Evolutionary conservation across 2,888 invertebrate species (phyloP), one percentile per base, ranked within the genome.

Genomic region (Pelosia muscerda): DNA sequence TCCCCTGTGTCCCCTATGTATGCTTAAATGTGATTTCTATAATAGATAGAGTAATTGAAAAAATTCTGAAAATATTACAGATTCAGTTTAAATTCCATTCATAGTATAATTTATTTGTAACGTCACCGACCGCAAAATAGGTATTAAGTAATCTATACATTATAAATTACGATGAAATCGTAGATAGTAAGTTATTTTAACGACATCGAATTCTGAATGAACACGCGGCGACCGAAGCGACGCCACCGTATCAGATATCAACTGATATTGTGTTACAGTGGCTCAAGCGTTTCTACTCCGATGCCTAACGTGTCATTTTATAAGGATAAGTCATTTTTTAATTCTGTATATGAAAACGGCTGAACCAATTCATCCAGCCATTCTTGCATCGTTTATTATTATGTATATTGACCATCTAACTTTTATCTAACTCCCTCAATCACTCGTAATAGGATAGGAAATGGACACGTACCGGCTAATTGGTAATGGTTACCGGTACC

Each of bases 111-210:
- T 28, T 28, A 22, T 49, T 25, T 19, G 13, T 59, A 34, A 34
- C 11, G 34, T 59, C 34, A 26, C 75, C 71, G 78, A 68, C 75
- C 65, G 74, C 22, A 3, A 34, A 34, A 23, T 38, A 23, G 23
- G 34, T 59, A 34, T 59, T 59, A 59, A 38, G 13, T 59, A 34
- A 13, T 34, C 8, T 22, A 26, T 19, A 23, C 15, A 59, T 34
- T 68, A 72, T 65, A 67, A 59, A 59, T 38, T 70, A n/a, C 64
- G 42, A 56, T 65, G 68, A 77, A 75, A 75, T 81, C 75, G 71
- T 78, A 77, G 76, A 68, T 66, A 72, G 25, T 49, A 42, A 49
- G 25, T 67, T 25, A 3, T 59, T 59, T 25, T 59, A 25, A 19
- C 38, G 57, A 57, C 57, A n/a, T 28, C 9, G 8, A 25, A 59